Percentiles rank a stretch among this genome's conserved stretches.
phyloP scores from a whole-genome alignment of 1,140 invertebrate genomes.

The Hestina assimilis region DNA sequence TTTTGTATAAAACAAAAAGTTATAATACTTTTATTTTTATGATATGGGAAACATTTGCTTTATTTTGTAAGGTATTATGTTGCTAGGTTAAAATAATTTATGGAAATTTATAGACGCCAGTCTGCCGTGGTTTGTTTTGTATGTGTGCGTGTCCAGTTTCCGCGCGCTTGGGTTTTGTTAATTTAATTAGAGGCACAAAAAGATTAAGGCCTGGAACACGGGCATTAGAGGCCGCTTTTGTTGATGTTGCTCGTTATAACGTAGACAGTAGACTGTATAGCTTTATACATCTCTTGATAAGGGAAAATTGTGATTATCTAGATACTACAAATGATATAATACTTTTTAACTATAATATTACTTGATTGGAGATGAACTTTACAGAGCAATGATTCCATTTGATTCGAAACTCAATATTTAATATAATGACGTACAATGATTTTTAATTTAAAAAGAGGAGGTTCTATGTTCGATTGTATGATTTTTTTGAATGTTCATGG shows the following conservation, averaged over 20 bases:
- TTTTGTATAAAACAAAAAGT: neutral
- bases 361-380: no score
- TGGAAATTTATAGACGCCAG: neutral
- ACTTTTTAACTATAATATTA: no score
- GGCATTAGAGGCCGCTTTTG: constrained; percentile 67
- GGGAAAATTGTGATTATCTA: neutral
- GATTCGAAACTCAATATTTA: no score
- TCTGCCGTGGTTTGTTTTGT: constrained; percentile 8
- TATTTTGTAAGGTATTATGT: neutral
- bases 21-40: neutral
- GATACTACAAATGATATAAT: no score
- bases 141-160: constrained; percentile 73
- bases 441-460: no score
- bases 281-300: constrained; percentile 1
- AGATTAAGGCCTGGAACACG: constrained; percentile 72
- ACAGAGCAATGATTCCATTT: no score
- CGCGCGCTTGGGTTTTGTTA: constrained; percentile 74
- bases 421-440: no score
- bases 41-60: neutral
- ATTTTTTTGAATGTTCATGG: no score
- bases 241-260: constrained; percentile 41
- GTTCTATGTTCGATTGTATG: no score
- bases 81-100: neutral
- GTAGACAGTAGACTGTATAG: constrained; percentile 3
- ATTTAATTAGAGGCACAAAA: constrained; percentile 78